phyloP scores from a whole-genome alignment of 2,113 vertebrate species.

The Puntigrus tetrazona region DNA sequence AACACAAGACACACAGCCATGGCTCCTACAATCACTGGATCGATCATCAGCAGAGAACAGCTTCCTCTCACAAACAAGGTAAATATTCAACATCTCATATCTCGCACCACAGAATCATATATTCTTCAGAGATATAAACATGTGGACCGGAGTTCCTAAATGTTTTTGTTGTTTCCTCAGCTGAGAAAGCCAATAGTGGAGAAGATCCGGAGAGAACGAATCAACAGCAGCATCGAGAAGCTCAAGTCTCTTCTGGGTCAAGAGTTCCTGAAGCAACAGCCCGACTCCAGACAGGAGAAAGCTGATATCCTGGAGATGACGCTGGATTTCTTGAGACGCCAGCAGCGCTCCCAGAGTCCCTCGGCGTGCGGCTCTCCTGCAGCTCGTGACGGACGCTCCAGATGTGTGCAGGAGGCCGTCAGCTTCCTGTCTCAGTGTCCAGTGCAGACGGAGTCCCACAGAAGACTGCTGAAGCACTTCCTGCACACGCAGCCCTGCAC shows the following conservation, averaged over 20 bases:
- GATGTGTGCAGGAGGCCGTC: conserved; percentile 57
- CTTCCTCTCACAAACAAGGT: conserved; percentile 74
- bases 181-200: conserved; percentile 70
- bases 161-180: conserved; percentile 59
- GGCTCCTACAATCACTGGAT: conserved; percentile 71
- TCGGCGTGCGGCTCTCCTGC: conserved; percentile 50
- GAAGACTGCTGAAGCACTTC: conserved; percentile 53
- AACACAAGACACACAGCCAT: conserved; percentile 62
- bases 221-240: conserved; percentile 65
- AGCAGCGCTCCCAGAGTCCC: conserved; percentile 26
- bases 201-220: conserved; percentile 62
- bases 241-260: conserved; percentile 59
- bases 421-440: conserved; percentile 52
- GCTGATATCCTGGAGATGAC: conserved; percentile 62
- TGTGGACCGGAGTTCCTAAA: conserved; percentile 1
- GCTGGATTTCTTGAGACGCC: conserved; percentile 50
- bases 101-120: too few species aligned
- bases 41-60: conserved; percentile 62
- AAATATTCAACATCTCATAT: conserved; percentile 49
- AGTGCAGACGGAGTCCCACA: conserved; percentile 42
- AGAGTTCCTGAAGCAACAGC: conserved; percentile 57
- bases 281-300: conserved; percentile 62
- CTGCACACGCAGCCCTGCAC: conserved; percentile 18
- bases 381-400: conserved; percentile 51
- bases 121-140: background rate